Conservation (phyloP, 2,797 vertebrate genomes). For the Lates japonicus region DNA sequence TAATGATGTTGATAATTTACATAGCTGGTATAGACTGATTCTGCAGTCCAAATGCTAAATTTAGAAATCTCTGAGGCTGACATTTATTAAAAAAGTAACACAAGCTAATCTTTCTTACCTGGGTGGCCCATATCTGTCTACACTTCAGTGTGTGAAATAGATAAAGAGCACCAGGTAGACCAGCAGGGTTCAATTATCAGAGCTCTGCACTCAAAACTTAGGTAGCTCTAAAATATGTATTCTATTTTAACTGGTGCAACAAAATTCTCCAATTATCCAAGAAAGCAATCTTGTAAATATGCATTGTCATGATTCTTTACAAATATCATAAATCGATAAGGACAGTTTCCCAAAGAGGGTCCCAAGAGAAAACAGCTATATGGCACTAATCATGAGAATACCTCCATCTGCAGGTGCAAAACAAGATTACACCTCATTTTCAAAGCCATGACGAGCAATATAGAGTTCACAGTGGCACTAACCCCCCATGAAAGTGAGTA, state of each 20-base stretch:
- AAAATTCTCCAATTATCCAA: background rate
- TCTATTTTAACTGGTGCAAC: slow-evolving; percentile 3
- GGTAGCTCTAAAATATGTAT: background rate
- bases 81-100: slow-evolving; percentile 13
- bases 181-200: slow-evolving; percentile 15
- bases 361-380: slow-evolving; percentile 7
- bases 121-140: slow-evolving; percentile 22
- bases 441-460: slow-evolving; percentile 38
- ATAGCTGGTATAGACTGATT: background rate
- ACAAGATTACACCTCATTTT: slow-evolving; percentile 62
- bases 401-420: slow-evolving; percentile 78
- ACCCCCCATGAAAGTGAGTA: slow-evolving; percentile 33
- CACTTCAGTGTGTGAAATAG: slow-evolving; percentile 16
- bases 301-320: background rate
- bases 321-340: slow-evolving; percentile 8
- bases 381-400: slow-evolving; percentile 64
- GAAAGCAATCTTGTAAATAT: background rate
- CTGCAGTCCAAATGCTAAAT: background rate
- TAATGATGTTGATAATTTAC: background rate
- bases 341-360: background rate
- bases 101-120: background rate
- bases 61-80: slow-evolving; percentile 15
- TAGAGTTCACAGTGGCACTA: slow-evolving; percentile 20
- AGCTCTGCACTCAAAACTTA: slow-evolving; percentile 2
- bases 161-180: slow-evolving; percentile 18